A percentile compares a stretch with the other conserved stretches of the same genome.
These are phyloP conservation scores for Crax fasciolata DNA, from an alignment of 2,797 vertebrate genomes.

Conservation along the genomic window DNA sequence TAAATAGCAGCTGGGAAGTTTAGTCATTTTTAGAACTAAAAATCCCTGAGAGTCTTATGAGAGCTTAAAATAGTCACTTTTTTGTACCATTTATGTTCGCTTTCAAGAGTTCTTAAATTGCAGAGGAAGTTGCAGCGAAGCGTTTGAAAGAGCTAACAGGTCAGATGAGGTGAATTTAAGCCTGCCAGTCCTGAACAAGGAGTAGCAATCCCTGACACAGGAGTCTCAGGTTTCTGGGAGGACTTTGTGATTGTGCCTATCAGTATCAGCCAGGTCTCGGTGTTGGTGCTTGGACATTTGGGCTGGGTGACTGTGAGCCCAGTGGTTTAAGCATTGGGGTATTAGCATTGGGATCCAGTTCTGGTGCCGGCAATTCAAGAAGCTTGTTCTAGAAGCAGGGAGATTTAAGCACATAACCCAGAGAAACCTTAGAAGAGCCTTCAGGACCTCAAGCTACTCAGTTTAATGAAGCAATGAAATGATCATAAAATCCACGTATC, in stretches of 20 bases:
- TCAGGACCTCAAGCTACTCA: not conserved
- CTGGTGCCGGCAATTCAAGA: not conserved
- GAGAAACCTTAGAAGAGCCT: not conserved
- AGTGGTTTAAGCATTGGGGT: not conserved
- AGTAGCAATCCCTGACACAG: not conserved
- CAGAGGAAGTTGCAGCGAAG: not conserved
- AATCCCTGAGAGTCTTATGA: not conserved
- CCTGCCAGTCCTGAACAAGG: not conserved
- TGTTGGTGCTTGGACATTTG: not conserved
- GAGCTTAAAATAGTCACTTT: not conserved
- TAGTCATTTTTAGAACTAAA: not conserved
- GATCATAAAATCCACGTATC: not conserved
- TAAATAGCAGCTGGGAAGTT: not conserved
- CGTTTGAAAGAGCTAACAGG: not conserved
- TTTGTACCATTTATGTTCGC: not conserved
- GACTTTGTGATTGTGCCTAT: not conserved
- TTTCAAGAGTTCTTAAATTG: not conserved
- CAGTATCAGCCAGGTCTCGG: rapidly evolving
- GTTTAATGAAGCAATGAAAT: not conserved
- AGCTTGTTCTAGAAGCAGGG: not conserved
- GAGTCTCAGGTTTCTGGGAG: not conserved
- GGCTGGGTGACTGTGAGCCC: not conserved
- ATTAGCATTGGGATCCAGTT: not conserved
- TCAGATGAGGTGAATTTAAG: not conserved
- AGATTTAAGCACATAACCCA: not conserved